Base-by-base conservation (phyloP, 2,113 vertebrate species). In the Furnarius figulus region DNA sequence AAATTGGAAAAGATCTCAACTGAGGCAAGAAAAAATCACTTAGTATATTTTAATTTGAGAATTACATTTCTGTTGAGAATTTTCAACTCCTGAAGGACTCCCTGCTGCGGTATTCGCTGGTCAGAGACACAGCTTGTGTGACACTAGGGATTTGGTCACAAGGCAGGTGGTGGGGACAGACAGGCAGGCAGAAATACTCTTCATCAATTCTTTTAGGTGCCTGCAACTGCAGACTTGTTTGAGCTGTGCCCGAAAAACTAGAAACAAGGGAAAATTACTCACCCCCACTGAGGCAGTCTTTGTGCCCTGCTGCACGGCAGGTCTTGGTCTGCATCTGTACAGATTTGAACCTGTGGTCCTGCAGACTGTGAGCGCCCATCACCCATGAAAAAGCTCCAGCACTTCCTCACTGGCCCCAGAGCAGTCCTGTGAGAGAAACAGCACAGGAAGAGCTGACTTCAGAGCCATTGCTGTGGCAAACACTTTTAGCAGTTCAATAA, bases 241-340 rank as follows among this genome's bases (percentile, higher is more conserved):
- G 31, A 79, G 6, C 13, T 79, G 14, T 25, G 53, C 35, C 23
- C 70, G n/a, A 25, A 55, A 44, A 75, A 10, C 17, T 22, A 52
- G 47, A 58, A 75, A 53, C 9, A 47, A 20, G 9, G 17, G 39
- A 93, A n/a, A 31, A 27, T 44, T 59, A 2, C 16, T 44, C 27
- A 14, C 30, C 8, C 25, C 27, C 30, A 12, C 49, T 37, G 24
- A 39, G 37, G 19, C 4, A 63, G 42, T 14, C 35, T 80, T 74
- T 86, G 50, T 92, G 53, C 12, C 11, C 0, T 14, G 40, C 33
- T 0, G 0, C 56, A 39, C 33, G 25, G 11, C 23, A 55, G 24
- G 17, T 59, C 39, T 72, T 4, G 2, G 10, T 50, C 25, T 44
- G 47, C 17, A 33, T 30, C 28, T 53, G 39, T 50, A 56, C 55